Evolutionary conservation across 2,888 invertebrate species (phyloP).

Genomic region (Chironomus tentans): DNA sequence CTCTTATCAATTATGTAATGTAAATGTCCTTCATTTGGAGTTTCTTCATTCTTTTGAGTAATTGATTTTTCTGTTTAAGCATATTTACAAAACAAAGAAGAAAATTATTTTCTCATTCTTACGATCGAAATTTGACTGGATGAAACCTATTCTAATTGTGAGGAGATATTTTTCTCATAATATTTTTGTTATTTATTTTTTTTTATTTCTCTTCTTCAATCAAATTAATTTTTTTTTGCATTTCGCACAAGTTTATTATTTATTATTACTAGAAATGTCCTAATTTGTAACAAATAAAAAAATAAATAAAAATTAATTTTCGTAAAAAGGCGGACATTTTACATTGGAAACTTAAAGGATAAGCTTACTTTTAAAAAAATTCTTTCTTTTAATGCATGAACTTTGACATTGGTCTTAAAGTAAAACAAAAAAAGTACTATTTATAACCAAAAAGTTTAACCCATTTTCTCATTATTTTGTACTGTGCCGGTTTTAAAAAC

Average conservation of each 20-base stretch:
- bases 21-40: background rate
- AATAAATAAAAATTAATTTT: slow-evolving; percentile 17
- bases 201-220: background rate
- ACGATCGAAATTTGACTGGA: background rate
- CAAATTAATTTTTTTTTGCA: background rate
- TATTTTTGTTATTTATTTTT: background rate
- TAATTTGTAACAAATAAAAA: background rate
- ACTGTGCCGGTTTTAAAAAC: slow-evolving; percentile 24
- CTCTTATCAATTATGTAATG: too few species aligned
- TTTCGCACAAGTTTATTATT: background rate
- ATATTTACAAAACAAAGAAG: slow-evolving; percentile 12
- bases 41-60: background rate
- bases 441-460: background rate
- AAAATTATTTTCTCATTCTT: background rate
- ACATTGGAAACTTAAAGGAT: background rate
- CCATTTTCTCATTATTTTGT: slow-evolving; percentile 12
- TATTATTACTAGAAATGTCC: background rate
- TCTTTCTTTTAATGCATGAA: too few species aligned
- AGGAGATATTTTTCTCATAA: too few species aligned
- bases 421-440: background rate
- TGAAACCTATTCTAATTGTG: slow-evolving; percentile 2
- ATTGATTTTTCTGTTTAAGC: slow-evolving; percentile 25
- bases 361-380: background rate
- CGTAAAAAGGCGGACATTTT: background rate
- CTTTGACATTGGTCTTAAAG: background rate